Base-by-base conservation (phyloP, 1,140 invertebrate species). In the Drosophila takahashii region DNA sequence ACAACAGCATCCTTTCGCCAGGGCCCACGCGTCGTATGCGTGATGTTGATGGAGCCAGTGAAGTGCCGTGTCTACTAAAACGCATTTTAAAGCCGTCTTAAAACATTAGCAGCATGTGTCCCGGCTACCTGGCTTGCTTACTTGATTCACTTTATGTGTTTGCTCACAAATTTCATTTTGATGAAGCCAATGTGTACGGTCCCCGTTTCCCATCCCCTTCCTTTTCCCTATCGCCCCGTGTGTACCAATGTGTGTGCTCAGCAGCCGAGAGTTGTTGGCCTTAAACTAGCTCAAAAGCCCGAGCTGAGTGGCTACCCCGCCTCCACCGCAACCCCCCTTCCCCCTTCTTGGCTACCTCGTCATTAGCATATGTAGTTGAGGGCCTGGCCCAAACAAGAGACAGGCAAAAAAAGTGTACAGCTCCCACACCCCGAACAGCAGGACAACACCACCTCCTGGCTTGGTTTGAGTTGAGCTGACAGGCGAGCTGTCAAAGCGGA, bases 341-440 rank as follows among this genome's bases (percentile, higher is more conserved):
- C 22, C 26, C 13, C 3, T 9, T 26, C 10, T 15, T 34, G 29
- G 22, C 58, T 36, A 58, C 60, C 81, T 52, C 69, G 79, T 89
- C 83, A 87, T 87, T 87, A 87, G 83, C 83, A 87, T 87, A 87
- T 86, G 81, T 87, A 87, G 83, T 77, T 87, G 54, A 86, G 71
- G 85, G 83, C 71, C 44, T 62, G 78, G 60, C 60, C 60, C 60
- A 22, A 85, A 81, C 81, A 87, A 85, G 78, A 87, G 78, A 87
- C 83, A 86, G 62, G 58, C 67, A 79, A 59, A 57, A 57, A 58
- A 66, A 64, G 50, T 59, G 39, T 37, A 61, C 62, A 69, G 32
- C 42, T 34, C 42, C 29, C 41, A 22, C 47, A 11, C 39, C 34
- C 32, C 42, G 39, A 36, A 15, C 36, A 22, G 1, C 50, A 36